Conservation (phyloP, 1,140 invertebrate genomes). For the Nasonia giraulti region DNA sequence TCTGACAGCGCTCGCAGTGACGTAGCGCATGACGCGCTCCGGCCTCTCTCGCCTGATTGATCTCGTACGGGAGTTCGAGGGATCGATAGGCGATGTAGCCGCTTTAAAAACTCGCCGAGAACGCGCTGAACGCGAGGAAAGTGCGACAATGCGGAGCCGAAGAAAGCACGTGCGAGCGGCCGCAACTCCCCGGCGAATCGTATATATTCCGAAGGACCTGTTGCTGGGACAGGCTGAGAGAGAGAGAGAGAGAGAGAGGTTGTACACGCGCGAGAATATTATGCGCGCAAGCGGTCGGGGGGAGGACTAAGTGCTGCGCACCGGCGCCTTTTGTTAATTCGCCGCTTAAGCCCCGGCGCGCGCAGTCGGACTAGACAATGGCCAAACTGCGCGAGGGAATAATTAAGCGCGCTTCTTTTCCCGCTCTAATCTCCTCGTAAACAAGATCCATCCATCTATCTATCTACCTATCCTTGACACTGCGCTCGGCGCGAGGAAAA, state of each 20-base stretch:
- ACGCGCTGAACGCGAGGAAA: too few species aligned
- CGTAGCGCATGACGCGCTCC: neutral
- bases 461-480: conserved; percentile 41
- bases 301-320: neutral
- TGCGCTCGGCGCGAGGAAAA: conserved; percentile 7
- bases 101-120: too few species aligned
- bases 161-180: neutral
- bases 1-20: too few species aligned
- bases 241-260: too few species aligned
- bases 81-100: too few species aligned
- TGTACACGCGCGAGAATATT: neutral
- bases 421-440: neutral
- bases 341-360: too few species aligned
- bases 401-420: neutral
- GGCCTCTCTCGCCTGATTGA: neutral
- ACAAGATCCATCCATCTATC: neutral
- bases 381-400: neutral
- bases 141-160: neutral
- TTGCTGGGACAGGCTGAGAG: neutral
- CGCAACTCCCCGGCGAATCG: neutral
- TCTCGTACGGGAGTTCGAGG: too few species aligned
- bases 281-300: too few species aligned
- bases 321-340: conserved; percentile 3
- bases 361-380: too few species aligned
- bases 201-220: neutral